Conservation (phyloP, 2,888 invertebrate genomes). For the Synanthedon myopaeformis region DNA sequence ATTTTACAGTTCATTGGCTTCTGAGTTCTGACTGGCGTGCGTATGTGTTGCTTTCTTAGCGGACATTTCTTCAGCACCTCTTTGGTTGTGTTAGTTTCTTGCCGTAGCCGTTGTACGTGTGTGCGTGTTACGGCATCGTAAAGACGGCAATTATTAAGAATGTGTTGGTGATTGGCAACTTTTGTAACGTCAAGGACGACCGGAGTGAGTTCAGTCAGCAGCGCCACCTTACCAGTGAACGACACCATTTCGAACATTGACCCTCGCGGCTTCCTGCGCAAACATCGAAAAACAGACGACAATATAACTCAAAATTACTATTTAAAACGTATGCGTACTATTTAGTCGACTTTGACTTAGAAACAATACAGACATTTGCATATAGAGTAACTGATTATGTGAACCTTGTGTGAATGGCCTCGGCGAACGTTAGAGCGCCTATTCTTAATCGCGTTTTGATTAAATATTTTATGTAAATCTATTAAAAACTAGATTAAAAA, state of each 20-base stretch:
- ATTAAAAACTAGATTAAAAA: too few relatives aligned
- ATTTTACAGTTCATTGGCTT: conserved; percentile 39
- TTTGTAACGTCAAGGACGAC: conserved; percentile 63
- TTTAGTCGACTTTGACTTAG: conserved; percentile 49
- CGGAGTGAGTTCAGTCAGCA: conserved; percentile 61
- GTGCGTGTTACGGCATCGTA: conserved; percentile 20
- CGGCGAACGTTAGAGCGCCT: conserved; percentile 6
- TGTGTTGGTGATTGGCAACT: conserved; percentile 50
- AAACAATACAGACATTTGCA: conserved; percentile 50
- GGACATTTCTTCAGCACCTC: conserved; percentile 10
- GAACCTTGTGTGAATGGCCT: conserved; percentile 28
- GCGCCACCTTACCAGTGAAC: conserved; percentile 59
- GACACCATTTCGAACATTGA: conserved; percentile 65
- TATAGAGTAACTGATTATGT: conserved; percentile 40
- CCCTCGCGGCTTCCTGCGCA: conserved; percentile 55
- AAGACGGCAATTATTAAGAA: conserved; percentile 9
- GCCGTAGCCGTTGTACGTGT: conserved; percentile 12
- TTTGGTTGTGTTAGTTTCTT: conserved; percentile 24
- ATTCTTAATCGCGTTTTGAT: too few relatives aligned
- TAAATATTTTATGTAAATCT: too few relatives aligned
- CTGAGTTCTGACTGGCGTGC: conserved; percentile 4
- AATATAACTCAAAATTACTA: conserved; percentile 34
- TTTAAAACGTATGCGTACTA: conserved; percentile 34
- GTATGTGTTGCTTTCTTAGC: conserved; percentile 22
- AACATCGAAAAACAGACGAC: conserved; percentile 39